Base-by-base conservation (phyloP, 2,113 vertebrate genomes). In the Gavialis gangeticus region DNA sequence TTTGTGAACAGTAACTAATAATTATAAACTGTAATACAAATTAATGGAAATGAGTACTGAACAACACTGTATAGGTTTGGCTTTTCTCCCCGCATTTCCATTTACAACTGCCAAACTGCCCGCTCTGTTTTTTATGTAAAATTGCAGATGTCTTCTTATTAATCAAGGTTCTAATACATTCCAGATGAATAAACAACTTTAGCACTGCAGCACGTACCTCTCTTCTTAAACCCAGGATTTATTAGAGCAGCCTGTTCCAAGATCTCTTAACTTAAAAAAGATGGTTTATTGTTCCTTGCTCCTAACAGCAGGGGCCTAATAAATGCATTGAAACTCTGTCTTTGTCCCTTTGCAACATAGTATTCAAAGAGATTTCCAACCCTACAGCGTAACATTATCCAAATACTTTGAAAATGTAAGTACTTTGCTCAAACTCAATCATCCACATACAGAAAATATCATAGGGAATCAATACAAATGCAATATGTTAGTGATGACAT, bases 101-200 rank as follows among this genome's bases (percentile, higher is more conserved):
- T 93, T 93, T 94, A 22, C 84, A 97, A 94, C 87, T 97, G 98
- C 98, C 97, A 98, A 97, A 98, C 98, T 97, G 94, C 96, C 98
- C 66, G 75, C 97, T 98, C 98, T 96, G 94, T 94, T 98, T 97
- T 97, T 97, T 95, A 98, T 98, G 98, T 97, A 97, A 98, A 98
- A 98, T 96, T 98, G 98, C 98, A 99, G 98, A 99, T 98, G 98
- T 99, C 97, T 98, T 98, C 97, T 97, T 98, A 98, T 99, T 99
- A 99, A 99, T 99, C 99, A 99, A 98, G 98, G 98, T 98, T 98
- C 97, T 99, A 99, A 99, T 99, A 99, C 97, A 98, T 98, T 99
- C 99, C 99, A 99, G 99, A 99, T 99, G 99, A 99, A 99, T 98
- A 99, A 99, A 99, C 99, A 99, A 98, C 98, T 98, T 98, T 98